Evolutionary conservation across 2,113 vertebrate species (phyloP).

Genomic region (Castor canadensis): DNA sequence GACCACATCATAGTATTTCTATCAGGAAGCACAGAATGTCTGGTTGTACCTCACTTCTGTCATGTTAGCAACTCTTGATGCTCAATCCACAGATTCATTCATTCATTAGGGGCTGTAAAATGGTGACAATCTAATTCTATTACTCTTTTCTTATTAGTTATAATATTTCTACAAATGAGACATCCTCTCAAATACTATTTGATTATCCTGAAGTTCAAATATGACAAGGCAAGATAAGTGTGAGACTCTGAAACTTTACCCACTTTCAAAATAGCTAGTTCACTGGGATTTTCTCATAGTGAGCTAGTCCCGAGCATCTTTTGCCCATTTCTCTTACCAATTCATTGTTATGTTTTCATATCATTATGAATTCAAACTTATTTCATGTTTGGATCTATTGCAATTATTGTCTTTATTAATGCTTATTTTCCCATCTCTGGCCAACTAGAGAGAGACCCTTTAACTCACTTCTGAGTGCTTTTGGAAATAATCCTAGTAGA

Average conservation of each 20-base stretch:
- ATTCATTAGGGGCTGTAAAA: neutral
- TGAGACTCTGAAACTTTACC: conserved; percentile 9
- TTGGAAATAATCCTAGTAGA: neutral
- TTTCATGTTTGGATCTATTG: neutral
- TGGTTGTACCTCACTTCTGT: neutral
- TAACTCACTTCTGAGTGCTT: neutral
- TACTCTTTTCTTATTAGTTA: neutral
- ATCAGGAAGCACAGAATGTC: neutral
- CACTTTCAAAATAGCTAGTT: conserved; percentile 14
- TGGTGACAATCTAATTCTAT: neutral
- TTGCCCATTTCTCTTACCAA: neutral
- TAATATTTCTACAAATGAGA: neutral
- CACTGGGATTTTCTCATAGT: neutral
- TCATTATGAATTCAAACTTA: neutral
- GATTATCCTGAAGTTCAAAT: neutral
- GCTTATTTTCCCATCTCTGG: neutral
- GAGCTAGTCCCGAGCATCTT: neutral
- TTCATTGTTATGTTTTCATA: neutral
- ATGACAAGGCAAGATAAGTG: neutral
- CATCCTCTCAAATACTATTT: neutral
- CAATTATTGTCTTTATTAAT: neutral
- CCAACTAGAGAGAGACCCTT: neutral
- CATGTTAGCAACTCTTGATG: neutral
- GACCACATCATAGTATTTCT: neutral
- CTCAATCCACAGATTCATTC: neutral